Percentiles rank a stretch among this genome's conserved stretches.
Evolutionary conservation across 2,888 invertebrate genomes (phyloP).

Genomic region (Frankliniella intonsa): DNA sequence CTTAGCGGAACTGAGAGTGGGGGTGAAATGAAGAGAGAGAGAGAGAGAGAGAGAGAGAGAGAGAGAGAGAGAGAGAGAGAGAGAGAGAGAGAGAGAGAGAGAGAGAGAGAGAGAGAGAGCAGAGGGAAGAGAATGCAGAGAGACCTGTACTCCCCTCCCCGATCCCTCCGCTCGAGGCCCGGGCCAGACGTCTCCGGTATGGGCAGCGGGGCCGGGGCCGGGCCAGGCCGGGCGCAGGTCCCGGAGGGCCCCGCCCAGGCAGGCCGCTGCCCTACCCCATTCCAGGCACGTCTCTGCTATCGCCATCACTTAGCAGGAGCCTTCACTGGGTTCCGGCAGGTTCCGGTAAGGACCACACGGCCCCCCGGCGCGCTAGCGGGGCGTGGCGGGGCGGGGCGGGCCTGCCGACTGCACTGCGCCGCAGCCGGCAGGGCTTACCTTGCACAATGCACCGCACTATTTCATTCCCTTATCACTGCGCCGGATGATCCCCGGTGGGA

Average conservation of each 20-base stretch:
- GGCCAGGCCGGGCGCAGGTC: no score
- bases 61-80: no score
- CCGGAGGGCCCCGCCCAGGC: background rate
- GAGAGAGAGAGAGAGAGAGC: no score
- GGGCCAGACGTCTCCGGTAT: no score
- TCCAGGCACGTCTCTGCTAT: conserved; percentile 13
- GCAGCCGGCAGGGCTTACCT: background rate
- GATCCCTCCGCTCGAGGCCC: no score
- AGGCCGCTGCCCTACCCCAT: background rate
- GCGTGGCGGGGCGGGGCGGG: background rate
- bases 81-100: no score
- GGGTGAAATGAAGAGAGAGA: no score
- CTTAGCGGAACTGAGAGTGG: no score
- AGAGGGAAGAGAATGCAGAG: no score
- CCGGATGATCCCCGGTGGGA: background rate
- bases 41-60: no score
- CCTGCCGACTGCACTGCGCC: background rate
- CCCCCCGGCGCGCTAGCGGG: background rate
- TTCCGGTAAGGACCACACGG: conserved; percentile 13
- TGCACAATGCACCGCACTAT: background rate
- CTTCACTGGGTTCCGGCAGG: conserved; percentile 21
- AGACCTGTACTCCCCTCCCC: no score
- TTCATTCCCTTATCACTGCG: conserved; percentile 15
- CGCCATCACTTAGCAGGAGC: conserved; percentile 21
- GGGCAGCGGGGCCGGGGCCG: no score